Base-by-base conservation (phyloP, 2,113 vertebrate species). In the Natator depressus region DNA sequence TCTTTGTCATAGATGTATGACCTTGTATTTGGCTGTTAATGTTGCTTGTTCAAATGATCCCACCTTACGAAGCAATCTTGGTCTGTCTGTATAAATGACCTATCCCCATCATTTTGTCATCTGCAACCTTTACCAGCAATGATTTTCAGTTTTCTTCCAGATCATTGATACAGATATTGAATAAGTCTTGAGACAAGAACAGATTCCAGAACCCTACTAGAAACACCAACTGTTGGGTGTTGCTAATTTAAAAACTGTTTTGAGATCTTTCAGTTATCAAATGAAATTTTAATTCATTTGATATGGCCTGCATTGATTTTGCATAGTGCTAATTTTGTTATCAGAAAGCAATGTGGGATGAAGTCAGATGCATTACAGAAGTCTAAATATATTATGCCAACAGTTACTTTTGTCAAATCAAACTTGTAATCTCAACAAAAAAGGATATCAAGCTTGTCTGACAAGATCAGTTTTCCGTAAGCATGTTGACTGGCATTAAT, bases 1-100 rank as follows among this genome's bases (percentile, higher is more conserved):
- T n/a, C 35, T n/a, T 6, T 2, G 11, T 59, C 57, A 47, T 24
- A 35, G 27, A 65, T 47, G 1, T 65, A 42, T 0, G 0, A 16
- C 46, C 12, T 89, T 8, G 25, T 83, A 46, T 94, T 87, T 90
- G 46, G 0, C 20, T 90, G 31, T 87, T 94, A 55, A 89, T 69
- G 54, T 27, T 59, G 8, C 7, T 59, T 62, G 59, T 65, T 65
- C 62, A 65, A 3, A 4, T 8, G 81, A 11, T 87, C 8, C 29
- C 53, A 80, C 25, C 10, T 20, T 87, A 42, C 31, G 46, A 82
- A 12, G 8, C 85, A 2, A 4, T 1, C 27, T 89, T 90, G 14
- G 22, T 65, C 8, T 5, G 31, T 75, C 75, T 75, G 0, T 3
- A 13, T 65, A 65, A 82, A 8, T 29, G 76, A 87, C 46, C 87